Evolutionary conservation across 2,888 invertebrate species (phyloP), one percentile per base, ranked within the genome.

Genomic region (Pterostichus madidus): DNA sequence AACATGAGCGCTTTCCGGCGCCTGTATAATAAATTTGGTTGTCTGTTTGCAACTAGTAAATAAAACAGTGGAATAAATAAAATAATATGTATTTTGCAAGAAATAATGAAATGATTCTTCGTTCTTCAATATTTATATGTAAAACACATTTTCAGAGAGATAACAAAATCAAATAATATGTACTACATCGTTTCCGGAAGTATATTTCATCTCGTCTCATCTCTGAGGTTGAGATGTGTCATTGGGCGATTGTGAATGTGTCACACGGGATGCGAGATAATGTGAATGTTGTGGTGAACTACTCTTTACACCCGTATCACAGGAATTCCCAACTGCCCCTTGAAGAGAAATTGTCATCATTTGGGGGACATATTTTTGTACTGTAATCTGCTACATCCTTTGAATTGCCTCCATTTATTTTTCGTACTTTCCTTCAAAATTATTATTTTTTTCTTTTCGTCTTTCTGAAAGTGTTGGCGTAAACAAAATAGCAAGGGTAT

Each of bases 291-390:
- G 49, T 49, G n/a, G 61, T 61, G 61, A 59, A 59, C 59, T 49
- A 49, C 49, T 31, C 17, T 64, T 39, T 64, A 71, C 64, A 39
- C 15, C n/a, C 10, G 13, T 44, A 44, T 46, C 39, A 71, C 44
- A 13, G 68, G 39, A 71, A 71, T 71, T 71, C 68, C 68, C 68
- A 39, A 39, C 17, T 71, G 68, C 44, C 17, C 44, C 32, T 39
- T 64, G 35, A 39, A 64, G 39, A 64, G 13, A 8, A 64, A 64
- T 64, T 64, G 35, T 64, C 39, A 64, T 64, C 11, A 71, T 71
- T 71, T 71, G 68, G 44, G 39, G 68, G 11, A 71, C 44, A 71
- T 15, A 71, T 71, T 71, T 17, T 56, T 56, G 10, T 71, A 64
- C 35, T 44, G 17, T 17, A 71, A 71, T 44, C 44, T 71, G 44